Evolutionary conservation across 2,113 vertebrate species (phyloP).

Genomic region (Anser cygnoides): DNA sequence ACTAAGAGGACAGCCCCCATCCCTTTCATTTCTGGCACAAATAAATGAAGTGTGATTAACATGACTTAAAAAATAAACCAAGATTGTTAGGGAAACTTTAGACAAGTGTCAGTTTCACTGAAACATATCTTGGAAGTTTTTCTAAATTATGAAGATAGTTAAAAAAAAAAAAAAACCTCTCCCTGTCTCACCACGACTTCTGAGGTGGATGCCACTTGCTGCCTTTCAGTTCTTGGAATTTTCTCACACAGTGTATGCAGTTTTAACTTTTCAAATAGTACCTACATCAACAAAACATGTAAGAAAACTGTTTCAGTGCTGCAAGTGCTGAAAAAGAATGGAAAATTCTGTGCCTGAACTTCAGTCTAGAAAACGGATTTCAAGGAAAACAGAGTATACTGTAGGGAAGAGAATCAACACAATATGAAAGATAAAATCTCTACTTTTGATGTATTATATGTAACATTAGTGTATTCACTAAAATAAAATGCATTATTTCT

Average conservation of each 20-base stretch:
- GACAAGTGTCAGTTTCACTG: background rate
- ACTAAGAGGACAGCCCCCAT: background rate
- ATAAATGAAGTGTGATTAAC: background rate
- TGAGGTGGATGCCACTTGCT: slow-evolving; percentile 85
- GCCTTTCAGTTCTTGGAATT: slow-evolving; percentile 80
- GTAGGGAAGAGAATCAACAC: background rate
- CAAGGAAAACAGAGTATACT: background rate
- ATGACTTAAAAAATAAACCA: background rate
- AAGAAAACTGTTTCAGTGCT: background rate
- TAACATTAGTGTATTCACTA: background rate
- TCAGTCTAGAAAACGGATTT: background rate
- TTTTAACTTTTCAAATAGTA: slow-evolving; percentile 89
- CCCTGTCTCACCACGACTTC: slow-evolving; percentile 82
- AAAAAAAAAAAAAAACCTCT: background rate
- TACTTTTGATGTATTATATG: background rate
- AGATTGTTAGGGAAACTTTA: background rate
- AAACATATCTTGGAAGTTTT: background rate
- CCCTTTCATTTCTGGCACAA: background rate
- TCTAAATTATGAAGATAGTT: background rate
- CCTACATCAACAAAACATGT: slow-evolving; percentile 64
- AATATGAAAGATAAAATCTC: background rate
- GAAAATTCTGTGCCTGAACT: background rate
- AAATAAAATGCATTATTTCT: background rate
- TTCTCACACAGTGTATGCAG: slow-evolving; percentile 82
- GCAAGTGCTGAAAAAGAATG: background rate